Percentiles rank a stretch among this genome's conserved stretches.
Conservation (phyloP, 2,797 vertebrate genomes). For the Muscicapa comitata region DNA sequence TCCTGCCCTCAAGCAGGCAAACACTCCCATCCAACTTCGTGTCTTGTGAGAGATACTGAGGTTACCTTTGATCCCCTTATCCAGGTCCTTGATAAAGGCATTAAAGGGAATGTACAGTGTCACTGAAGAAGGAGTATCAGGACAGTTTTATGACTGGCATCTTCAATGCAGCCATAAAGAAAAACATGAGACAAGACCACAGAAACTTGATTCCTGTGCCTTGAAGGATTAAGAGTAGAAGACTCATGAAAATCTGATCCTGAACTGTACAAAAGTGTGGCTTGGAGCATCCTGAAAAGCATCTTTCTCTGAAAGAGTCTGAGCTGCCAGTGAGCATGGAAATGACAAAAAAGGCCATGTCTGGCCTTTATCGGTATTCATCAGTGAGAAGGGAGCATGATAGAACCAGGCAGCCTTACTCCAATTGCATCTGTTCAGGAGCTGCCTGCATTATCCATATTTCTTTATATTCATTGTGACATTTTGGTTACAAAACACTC, state of each 20-base stretch:
- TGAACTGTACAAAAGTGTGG: not conserved
- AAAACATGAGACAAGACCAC: not conserved
- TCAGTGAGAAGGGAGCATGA: not conserved
- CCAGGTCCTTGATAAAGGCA: not conserved
- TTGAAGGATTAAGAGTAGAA: not conserved
- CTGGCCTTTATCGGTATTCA: not conserved
- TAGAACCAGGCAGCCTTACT: not conserved
- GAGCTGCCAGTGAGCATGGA: not conserved
- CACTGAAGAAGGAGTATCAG: not conserved
- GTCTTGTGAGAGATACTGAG: not conserved
- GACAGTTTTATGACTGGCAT: not conserved
- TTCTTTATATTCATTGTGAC: not conserved
- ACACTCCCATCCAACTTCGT: not conserved
- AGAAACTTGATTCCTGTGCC: not conserved
- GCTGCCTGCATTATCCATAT: not conserved
- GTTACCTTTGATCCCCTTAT: rapidly evolving
- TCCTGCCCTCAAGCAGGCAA: not conserved
- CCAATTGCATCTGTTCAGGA: not conserved
- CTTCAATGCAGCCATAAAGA: not conserved
- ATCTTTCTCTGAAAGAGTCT: not conserved
- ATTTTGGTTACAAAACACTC: not conserved
- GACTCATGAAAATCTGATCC: not conserved
- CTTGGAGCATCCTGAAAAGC: not conserved
- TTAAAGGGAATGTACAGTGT: not conserved
- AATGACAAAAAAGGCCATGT: not conserved